phyloP scores from a whole-genome alignment of 2,888 invertebrate genomes.

The Chrysopilus asiliformis region DNA sequence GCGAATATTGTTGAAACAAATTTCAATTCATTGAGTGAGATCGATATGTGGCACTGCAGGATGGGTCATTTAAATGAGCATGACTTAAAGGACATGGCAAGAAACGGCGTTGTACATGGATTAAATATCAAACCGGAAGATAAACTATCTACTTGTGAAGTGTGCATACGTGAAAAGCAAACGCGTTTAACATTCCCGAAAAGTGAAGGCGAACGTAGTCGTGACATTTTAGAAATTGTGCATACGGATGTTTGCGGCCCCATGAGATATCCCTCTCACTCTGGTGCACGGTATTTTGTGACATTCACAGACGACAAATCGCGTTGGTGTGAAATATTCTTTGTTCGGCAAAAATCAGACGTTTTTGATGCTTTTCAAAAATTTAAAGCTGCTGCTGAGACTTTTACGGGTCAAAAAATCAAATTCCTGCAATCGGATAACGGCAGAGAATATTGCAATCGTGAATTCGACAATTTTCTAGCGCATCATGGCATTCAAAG shows the following conservation, averaged over 20 bases:
- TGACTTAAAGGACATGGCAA: background rate
- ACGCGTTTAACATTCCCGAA: background rate
- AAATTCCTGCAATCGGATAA: constrained; percentile 4
- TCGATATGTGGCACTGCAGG: background rate
- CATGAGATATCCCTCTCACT: background rate
- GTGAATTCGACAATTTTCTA: background rate
- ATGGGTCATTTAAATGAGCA: background rate
- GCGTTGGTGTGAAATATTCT: too few relatives aligned
- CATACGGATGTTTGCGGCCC: background rate
- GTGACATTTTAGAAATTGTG: background rate
- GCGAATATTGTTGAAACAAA: too few relatives aligned
- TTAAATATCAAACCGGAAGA: background rate
- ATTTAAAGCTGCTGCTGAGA: constrained; percentile 3
- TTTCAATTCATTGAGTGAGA: too few relatives aligned
- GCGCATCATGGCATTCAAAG: background rate
- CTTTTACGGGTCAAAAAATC: constrained; percentile 6
- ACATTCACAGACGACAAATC: background rate
- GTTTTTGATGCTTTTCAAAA: too few relatives aligned
- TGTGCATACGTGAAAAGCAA: background rate
- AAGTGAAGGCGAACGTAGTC: background rate
- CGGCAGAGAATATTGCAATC: background rate
- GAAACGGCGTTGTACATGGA: background rate
- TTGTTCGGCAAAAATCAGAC: too few relatives aligned
- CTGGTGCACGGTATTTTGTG: background rate
- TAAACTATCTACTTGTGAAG: background rate